Percentiles rank a stretch among this genome's conserved stretches.
phyloP scores from a whole-genome alignment of 2,888 invertebrate species.

The Lochmaea capreae region DNA sequence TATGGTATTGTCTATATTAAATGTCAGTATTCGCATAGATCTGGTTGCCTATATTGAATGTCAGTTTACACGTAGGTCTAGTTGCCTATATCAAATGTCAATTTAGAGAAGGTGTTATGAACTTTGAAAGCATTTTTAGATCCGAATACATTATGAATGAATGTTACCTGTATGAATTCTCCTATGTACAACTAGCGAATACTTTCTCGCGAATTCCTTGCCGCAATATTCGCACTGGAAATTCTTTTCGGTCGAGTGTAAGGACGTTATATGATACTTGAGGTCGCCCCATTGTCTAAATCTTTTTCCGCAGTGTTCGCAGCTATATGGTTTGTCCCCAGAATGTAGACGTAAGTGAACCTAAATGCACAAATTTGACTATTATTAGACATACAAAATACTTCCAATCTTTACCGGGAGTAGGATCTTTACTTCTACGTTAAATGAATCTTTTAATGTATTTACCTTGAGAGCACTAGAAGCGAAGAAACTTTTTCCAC shows the following conservation, averaged over 20 bases:
- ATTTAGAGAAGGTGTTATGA: too few species aligned
- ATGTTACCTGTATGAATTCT: conserved; percentile 63
- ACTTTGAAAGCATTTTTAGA: too few species aligned
- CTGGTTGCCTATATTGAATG: too few species aligned
- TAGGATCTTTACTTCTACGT: too few species aligned
- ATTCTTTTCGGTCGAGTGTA: conserved; percentile 84
- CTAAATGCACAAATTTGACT: conserved; percentile 15
- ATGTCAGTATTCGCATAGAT: too few species aligned
- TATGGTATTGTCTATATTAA: too few species aligned
- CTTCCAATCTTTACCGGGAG: too few species aligned
- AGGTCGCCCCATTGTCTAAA: conserved; percentile 92
- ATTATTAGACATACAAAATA: neutral
- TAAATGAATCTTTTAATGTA: neutral
- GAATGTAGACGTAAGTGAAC: conserved; percentile 86
- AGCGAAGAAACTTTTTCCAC: conserved; percentile 87
- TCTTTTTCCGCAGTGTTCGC: conserved; percentile 80
- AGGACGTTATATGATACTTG: conserved; percentile 85
- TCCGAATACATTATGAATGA: too few species aligned
- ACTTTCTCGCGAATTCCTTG: conserved; percentile 89
- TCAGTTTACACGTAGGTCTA: too few species aligned
- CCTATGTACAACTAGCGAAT: conserved; percentile 86
- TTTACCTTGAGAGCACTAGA: conserved; percentile 77
- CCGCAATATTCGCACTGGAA: conserved; percentile 91
- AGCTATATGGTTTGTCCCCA: conserved; percentile 87
- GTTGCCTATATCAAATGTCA: too few species aligned